phyloP scores from a whole-genome alignment of 2,797 vertebrate species.

The Eurystomus glaucurus region DNA sequence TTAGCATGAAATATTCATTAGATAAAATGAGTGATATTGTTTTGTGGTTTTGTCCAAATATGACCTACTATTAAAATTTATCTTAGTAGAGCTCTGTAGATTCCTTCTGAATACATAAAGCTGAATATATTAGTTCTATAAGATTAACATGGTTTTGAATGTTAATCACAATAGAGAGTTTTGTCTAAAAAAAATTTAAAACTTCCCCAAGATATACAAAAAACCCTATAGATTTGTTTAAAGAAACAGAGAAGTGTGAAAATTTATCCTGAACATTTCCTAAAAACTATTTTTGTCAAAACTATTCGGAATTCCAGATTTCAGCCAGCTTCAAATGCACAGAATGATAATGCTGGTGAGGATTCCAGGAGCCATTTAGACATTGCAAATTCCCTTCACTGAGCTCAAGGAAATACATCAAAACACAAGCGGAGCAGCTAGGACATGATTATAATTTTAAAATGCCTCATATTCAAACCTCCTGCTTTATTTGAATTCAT shows the following conservation, averaged over 20 bases:
- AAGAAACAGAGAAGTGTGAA: neutral
- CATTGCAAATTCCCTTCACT: neutral
- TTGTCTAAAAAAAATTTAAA: neutral
- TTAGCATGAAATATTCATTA: constrained; percentile 17
- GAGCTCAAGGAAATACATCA: neutral
- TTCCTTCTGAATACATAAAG: neutral
- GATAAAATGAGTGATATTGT: neutral
- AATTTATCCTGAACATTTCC: neutral
- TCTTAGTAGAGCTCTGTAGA: neutral
- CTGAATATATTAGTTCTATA: neutral
- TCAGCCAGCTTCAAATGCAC: neutral
- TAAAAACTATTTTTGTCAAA: neutral
- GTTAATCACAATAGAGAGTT: neutral
- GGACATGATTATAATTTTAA: neutral
- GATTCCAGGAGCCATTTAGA: neutral
- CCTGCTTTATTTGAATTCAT: neutral
- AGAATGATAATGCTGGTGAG: neutral
- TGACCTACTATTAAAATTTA: neutral
- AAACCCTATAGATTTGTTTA: neutral
- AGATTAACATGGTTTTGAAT: neutral
- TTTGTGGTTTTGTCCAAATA: neutral
- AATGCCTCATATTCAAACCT: neutral
- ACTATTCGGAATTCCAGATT: neutral
- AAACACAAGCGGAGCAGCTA: neutral
- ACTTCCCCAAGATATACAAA: neutral